Conservation (phyloP, 23 tunicate species). For the Styela clava region DNA sequence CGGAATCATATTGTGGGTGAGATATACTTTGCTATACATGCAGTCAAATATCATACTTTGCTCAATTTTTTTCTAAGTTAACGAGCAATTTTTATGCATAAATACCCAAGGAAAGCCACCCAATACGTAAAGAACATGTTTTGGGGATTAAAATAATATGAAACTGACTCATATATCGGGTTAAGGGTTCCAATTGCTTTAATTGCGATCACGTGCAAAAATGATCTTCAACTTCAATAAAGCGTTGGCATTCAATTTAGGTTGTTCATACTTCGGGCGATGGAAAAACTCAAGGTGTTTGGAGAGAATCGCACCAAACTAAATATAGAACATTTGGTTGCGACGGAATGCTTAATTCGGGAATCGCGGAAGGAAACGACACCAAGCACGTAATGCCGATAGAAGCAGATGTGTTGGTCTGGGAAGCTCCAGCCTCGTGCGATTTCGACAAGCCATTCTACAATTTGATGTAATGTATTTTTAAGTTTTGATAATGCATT, state of each 20-base stretch:
- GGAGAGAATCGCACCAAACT: background rate
- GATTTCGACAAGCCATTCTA: background rate
- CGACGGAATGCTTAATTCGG: background rate
- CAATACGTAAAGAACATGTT: too few species aligned
- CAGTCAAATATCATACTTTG: too few species aligned
- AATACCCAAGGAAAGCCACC: too few species aligned
- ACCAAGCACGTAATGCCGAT: background rate
- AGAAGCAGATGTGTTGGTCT: background rate
- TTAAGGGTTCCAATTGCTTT: too few species aligned
- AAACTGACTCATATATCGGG: too few species aligned
- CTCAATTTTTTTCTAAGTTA: too few species aligned
- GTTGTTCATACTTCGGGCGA: background rate
- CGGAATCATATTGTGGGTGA: background rate
- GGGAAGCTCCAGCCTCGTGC: background rate
- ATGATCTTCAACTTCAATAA: too few species aligned
- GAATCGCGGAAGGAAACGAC: background rate
- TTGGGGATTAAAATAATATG: too few species aligned
- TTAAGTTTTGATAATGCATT: too few species aligned
- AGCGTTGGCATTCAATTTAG: background rate
- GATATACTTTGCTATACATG: too few species aligned
- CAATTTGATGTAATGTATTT: background rate
- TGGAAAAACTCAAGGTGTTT: background rate
- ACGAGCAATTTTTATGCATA: too few species aligned
- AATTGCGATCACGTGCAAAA: too few species aligned
- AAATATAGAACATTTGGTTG: background rate